These are phyloP conservation scores for Drosophila siamana DNA, from an alignment of 2,888 invertebrate genomes.

Conservation along the genomic window DNA sequence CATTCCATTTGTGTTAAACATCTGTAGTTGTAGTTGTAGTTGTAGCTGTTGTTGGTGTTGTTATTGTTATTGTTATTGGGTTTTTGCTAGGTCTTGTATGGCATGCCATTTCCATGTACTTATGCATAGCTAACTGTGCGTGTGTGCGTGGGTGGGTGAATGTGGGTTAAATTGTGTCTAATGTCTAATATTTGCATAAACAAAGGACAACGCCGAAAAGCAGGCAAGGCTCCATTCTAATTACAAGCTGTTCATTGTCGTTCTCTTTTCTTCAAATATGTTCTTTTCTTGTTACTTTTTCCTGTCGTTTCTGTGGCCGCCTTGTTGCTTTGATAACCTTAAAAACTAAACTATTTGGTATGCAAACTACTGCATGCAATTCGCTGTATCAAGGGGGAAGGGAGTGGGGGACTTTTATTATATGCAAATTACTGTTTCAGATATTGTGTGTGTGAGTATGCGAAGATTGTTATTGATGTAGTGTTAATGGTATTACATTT, in stretches of 20 bases:
- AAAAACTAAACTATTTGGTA: slow-evolving; percentile 67
- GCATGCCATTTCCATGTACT: slow-evolving; percentile 35
- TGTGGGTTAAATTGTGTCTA: slow-evolving; percentile 77
- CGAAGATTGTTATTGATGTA: slow-evolving; percentile 1
- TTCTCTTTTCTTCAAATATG: slow-evolving; percentile 4
- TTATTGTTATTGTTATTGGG: slow-evolving; percentile 5
- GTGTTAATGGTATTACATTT: slow-evolving; percentile 70
- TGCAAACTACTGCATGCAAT: slow-evolving; percentile 69
- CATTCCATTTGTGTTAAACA: slow-evolving; percentile 7
- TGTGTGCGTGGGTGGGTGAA: slow-evolving; percentile 30
- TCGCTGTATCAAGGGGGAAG: not conserved
- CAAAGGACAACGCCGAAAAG: slow-evolving; percentile 65
- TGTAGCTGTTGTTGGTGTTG: slow-evolving; percentile 6
- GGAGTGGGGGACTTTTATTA: slow-evolving; percentile 37
- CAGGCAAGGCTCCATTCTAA: slow-evolving; percentile 65
- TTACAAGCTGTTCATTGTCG: slow-evolving; percentile 45
- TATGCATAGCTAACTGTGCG: slow-evolving; percentile 6
- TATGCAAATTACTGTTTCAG: slow-evolving; percentile 61
- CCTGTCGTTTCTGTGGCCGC: slow-evolving; percentile 20
- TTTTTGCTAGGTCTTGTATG: slow-evolving; percentile 47
- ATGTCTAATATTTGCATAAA: slow-evolving; percentile 69
- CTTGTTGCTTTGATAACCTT: slow-evolving; percentile 54
- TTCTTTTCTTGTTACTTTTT: slow-evolving; percentile 11
- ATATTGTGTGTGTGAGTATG: slow-evolving; percentile 12
- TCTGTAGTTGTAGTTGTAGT: too few species aligned